phyloP scores from a whole-genome alignment of 2,888 invertebrate species.

The Thelaira solivaga region DNA sequence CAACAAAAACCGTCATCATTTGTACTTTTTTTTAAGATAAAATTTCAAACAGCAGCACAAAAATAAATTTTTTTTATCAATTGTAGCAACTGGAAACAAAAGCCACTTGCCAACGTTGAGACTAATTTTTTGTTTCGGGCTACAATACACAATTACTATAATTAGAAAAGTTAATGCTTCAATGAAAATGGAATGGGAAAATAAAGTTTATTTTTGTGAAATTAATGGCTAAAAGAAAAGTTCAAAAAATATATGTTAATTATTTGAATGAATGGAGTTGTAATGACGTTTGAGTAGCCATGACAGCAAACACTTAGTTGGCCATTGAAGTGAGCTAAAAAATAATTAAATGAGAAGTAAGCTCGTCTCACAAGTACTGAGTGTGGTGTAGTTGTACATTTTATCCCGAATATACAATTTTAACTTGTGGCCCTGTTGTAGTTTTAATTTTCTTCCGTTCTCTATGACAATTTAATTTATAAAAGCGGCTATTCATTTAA shows the following conservation, averaged over 20 bases:
- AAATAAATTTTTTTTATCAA: not conserved
- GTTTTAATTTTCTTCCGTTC: too few relatives aligned
- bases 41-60: conserved; percentile 5
- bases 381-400: not conserved
- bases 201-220: not conserved
- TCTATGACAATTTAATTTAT: too few relatives aligned
- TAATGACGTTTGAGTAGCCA: too few relatives aligned
- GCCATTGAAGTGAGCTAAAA: too few relatives aligned
- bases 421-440: not conserved
- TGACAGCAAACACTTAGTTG: too few relatives aligned
- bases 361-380: not conserved
- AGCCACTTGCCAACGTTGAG: not conserved
- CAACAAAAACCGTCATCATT: not conserved
- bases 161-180: conserved; percentile 34
- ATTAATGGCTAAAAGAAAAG: not conserved
- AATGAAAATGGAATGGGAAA: conserved; percentile 32
- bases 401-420: too few relatives aligned
- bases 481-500: too few relatives aligned
- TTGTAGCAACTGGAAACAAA: not conserved
- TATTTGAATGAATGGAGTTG: not conserved
- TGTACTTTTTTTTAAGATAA: conserved; percentile 24
- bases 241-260: not conserved
- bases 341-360: too few relatives aligned
- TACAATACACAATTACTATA: conserved; percentile 21
- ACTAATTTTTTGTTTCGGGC: not conserved